Evolutionary conservation across 2,797 vertebrate species (phyloP).

Genomic region (Gastrophryne carolinensis): DNA sequence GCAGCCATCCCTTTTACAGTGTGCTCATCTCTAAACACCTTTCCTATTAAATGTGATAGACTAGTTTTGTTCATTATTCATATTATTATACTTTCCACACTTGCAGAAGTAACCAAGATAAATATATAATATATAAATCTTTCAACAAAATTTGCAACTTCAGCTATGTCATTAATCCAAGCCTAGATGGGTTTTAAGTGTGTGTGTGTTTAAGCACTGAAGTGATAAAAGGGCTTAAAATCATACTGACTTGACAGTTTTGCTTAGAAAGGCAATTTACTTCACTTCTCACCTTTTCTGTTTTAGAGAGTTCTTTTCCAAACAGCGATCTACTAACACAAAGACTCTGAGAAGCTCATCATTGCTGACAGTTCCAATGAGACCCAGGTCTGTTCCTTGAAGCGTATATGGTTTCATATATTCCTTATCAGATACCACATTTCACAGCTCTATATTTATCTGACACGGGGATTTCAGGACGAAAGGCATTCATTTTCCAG

Average conservation of each 20-base stretch:
- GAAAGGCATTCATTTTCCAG: constrained; percentile 29
- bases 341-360: constrained; percentile 41
- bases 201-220: constrained; percentile 1
- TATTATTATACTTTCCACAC: too few relatives aligned
- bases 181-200: not conserved
- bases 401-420: constrained; percentile 45
- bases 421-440: constrained; percentile 45
- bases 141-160: not conserved
- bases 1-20: too few relatives aligned
- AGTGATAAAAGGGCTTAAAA: constrained; percentile 10
- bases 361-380: constrained; percentile 46
- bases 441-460: constrained; percentile 42
- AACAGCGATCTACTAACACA: constrained; percentile 32
- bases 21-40: too few relatives aligned
- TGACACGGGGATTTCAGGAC: constrained; percentile 31
- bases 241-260: constrained; percentile 20
- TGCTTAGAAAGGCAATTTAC: not conserved
- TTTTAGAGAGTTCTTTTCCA: constrained; percentile 7
- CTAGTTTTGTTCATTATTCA: not conserved
- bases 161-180: not conserved
- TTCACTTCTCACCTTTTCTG: constrained; percentile 6
- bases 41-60: not conserved
- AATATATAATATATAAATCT: too few relatives aligned
- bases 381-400: constrained; percentile 23
- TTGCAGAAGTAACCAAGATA: too few relatives aligned